Evolutionary conservation across 64 coral and sea anemone genomes (phyloP).

Genomic region (Porites lutea): DNA sequence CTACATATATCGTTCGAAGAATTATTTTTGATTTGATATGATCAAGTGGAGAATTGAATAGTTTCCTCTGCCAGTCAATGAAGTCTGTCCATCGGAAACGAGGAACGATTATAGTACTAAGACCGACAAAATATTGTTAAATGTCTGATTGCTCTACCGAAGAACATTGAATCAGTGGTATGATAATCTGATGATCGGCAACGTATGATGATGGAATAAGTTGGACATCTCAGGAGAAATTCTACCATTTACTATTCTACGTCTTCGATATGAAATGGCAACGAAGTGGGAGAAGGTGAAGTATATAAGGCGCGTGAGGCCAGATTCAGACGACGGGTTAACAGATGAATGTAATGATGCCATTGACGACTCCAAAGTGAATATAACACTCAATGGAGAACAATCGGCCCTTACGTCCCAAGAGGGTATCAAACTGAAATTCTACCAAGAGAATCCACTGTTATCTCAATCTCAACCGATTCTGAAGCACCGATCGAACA

Average conservation of each 20-base stretch:
- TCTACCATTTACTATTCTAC: neutral
- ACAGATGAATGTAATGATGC: conserved; percentile 2
- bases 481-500: neutral
- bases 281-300: conserved; percentile 39
- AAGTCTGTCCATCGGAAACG: too few relatives aligned
- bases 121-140: too few relatives aligned
- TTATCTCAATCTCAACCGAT: neutral
- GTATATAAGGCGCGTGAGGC: conserved; percentile 15
- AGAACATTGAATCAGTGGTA: too few relatives aligned
- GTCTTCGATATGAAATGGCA: conserved; percentile 3
- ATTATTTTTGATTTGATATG: too few relatives aligned
- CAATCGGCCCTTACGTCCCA: neutral
- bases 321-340: neutral
- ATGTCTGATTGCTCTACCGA: too few relatives aligned
- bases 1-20: too few relatives aligned
- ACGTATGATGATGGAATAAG: neutral
- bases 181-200: too few relatives aligned
- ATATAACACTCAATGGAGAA: conserved; percentile 14
- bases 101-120: neutral
- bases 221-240: neutral
- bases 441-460: neutral
- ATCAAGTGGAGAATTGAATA: too few relatives aligned
- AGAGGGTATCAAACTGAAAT: neutral
- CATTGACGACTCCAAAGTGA: neutral
- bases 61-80: too few relatives aligned